Percentiles rank a stretch among this genome's conserved stretches.
Evolutionary conservation across 2,113 vertebrate species (phyloP).

Genomic region (Triplophysa rosa): DNA sequence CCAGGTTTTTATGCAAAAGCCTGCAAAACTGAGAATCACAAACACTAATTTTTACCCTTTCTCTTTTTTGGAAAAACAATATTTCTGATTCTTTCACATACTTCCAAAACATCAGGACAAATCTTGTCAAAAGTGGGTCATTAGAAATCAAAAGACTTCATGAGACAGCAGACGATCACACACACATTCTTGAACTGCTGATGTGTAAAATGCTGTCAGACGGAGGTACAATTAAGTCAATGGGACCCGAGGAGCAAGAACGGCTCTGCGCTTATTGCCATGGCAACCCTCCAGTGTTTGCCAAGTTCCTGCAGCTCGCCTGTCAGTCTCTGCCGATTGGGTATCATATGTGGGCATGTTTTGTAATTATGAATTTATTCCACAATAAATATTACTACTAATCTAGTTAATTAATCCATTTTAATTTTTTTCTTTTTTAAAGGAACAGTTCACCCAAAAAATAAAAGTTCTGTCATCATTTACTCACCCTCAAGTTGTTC

Average conservation of each 20-base stretch:
- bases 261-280: slow-evolving; percentile 42
- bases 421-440: too few relatives aligned
- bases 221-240: slow-evolving; percentile 28
- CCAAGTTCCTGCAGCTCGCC: slow-evolving; percentile 23
- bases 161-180: slow-evolving; percentile 33
- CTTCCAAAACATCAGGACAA: not conserved
- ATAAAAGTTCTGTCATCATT: too few relatives aligned
- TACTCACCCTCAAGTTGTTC: too few relatives aligned
- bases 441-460: too few relatives aligned
- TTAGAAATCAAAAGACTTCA: slow-evolving; percentile 3
- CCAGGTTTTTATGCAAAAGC: not conserved
- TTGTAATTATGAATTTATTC: slow-evolving; percentile 7
- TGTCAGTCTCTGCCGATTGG: slow-evolving; percentile 18
- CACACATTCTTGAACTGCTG: slow-evolving; percentile 12
- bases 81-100: not conserved
- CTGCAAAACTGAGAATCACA: not conserved
- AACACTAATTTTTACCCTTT: not conserved
- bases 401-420: too few relatives aligned
- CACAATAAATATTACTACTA: too few relatives aligned
- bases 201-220: slow-evolving; percentile 3
- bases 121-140: not conserved
- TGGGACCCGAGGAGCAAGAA: slow-evolving; percentile 1
- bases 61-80: not conserved
- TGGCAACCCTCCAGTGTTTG: slow-evolving; percentile 42
- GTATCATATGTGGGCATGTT: slow-evolving; percentile 38